Conservation (phyloP, 1,140 invertebrate species). For the Coenobita brevimanus region DNA sequence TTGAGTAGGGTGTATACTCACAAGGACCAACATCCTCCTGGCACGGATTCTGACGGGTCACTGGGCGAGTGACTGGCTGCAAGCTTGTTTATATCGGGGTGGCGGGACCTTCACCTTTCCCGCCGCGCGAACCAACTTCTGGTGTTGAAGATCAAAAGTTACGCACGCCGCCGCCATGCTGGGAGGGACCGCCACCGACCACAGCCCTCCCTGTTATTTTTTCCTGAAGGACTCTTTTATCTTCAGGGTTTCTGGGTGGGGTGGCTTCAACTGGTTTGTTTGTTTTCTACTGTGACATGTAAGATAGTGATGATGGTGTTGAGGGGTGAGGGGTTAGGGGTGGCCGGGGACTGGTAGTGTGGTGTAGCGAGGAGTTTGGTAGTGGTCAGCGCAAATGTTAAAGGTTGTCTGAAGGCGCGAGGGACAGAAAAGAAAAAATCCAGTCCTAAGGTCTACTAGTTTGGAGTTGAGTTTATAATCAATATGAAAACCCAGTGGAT, state of each 20-base stretch:
- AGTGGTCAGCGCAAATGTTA: conserved; percentile 8
- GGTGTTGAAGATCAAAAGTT: conserved; percentile 37
- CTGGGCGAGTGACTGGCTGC: neutral
- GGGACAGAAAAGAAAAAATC: neutral
- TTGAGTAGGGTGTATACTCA: neutral
- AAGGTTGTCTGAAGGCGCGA: conserved; percentile 3
- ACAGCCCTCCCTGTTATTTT: neutral
- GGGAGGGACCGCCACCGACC: too few species aligned
- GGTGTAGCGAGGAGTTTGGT: too few species aligned
- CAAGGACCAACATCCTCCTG: conserved; percentile 15
- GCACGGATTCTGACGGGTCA: conserved; percentile 8
- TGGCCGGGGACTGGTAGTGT: too few species aligned
- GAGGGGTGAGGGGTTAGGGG: too few species aligned
- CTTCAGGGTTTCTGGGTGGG: too few species aligned
- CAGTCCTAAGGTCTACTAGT: conserved; percentile 25
- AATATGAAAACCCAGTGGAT: neutral
- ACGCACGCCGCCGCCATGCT: neutral
- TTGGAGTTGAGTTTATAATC: conserved; percentile 4
- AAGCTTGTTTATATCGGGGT: conserved; percentile 7
- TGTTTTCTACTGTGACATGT: too few species aligned
- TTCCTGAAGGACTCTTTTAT: neutral
- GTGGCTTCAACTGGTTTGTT: too few species aligned
- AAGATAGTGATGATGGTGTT: too few species aligned
- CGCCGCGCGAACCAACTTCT: conserved; percentile 30
- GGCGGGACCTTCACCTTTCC: conserved; percentile 30